Base-by-base conservation (phyloP, 2,888 invertebrate species). In the Perizoma affinitatum region DNA sequence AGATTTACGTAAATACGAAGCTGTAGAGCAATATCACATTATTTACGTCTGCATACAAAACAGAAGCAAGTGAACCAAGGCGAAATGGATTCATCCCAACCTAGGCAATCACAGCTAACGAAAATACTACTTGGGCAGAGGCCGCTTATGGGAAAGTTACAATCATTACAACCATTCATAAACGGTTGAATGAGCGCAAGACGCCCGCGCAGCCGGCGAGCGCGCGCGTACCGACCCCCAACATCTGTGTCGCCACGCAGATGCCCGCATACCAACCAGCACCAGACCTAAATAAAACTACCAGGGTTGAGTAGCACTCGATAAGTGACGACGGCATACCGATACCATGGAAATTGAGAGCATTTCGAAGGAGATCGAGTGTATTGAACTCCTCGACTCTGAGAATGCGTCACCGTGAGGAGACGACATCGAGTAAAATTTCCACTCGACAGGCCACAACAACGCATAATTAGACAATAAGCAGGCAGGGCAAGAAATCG, bases 381-480 rank as follows among this genome's bases (percentile, higher is more conserved):
- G 85, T 89, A 88, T 84, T 90, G 90, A 91, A 91, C 91, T 78
- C 85, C 77, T 82, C 83, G 83, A 83, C 79, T 83, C 86, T 85
- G 79, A 67, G 77, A 80, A 86, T 88, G 87, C 85, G 90, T 89
- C 88, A 87, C 80, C 79, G 74, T 72, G 70, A 70, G 70, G 67
- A 79, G 78, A 74, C 77, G 77, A 76, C 75, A 78, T 79, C 78
- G 78, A 83, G 83, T 77, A 88, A 85, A 85, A 84, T 3, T 85
- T 87, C 86, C 86, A 84, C 75, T 79, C 82, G 83, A 86, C 87
- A 84, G 80, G 75, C 84, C 85, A 83, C 85, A 84, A 85, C 86
- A 83, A 84, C 88, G 62, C 62, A 88, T 88, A 90, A 91, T 91
- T 90, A 92, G 89, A 88, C 90, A 90, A 88, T 88, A 91, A 88